These are phyloP conservation scores for Leiothrix lutea DNA, from an alignment of 2,113 vertebrate species.

Conservation along the genomic window DNA sequence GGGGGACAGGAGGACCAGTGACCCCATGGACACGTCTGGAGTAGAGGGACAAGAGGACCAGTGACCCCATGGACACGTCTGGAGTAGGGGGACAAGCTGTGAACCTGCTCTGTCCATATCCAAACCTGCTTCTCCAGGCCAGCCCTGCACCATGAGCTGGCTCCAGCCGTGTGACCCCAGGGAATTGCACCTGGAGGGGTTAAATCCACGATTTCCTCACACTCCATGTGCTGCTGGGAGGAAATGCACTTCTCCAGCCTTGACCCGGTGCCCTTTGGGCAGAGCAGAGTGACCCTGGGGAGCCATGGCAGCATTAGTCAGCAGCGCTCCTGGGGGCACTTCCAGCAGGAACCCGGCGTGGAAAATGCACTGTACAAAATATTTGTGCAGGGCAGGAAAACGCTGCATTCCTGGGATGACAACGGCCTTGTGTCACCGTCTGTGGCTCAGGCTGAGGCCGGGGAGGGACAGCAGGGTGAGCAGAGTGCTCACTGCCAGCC, in stretches of 20 bases:
- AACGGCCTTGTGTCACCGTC: constrained; percentile 54
- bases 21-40: background rate
- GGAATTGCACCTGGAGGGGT: background rate
- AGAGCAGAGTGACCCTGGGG: background rate
- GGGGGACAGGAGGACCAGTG: too few relatives aligned
- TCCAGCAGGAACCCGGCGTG: background rate
- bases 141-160: background rate
- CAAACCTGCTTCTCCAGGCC: background rate
- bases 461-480: background rate
- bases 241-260: background rate
- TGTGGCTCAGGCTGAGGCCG: constrained; percentile 58
- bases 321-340: background rate
- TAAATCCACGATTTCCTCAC: background rate
- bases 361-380: constrained; percentile 36
- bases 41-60: too few relatives aligned
- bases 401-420: constrained; percentile 57
- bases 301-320: background rate
- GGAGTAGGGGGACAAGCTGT: too few relatives aligned
- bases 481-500: background rate
- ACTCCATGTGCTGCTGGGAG: background rate
- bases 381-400: constrained; percentile 54
- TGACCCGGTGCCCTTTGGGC: background rate
- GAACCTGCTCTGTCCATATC: background rate
- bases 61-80: background rate
- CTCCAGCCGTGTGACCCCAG: background rate